A percentile compares a stretch with the other conserved stretches of the same genome.
Evolutionary conservation across 2,888 invertebrate genomes (phyloP).

Genomic region (Xylota sylvarum): DNA sequence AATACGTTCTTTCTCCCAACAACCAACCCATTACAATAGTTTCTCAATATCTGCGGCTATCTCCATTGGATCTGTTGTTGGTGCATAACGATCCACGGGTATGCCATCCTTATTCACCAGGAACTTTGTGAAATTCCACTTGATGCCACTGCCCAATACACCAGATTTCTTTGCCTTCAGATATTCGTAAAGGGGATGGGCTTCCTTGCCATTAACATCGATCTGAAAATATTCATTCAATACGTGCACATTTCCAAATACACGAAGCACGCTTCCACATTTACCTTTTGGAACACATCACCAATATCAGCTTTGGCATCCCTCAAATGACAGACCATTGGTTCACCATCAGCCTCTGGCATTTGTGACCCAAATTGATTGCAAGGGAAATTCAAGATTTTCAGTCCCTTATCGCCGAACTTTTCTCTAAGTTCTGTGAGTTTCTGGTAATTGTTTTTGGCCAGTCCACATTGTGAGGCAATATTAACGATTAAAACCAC

Average conservation of each 20-base stretch:
- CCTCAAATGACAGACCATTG: conserved; percentile 88
- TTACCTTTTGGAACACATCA: conserved; percentile 89
- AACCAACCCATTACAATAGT: conserved; percentile 79
- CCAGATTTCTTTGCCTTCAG: conserved; percentile 84
- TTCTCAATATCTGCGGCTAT: conserved; percentile 84
- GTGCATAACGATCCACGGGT: conserved; percentile 84
- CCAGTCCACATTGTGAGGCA: conserved; percentile 93
- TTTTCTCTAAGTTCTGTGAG: conserved; percentile 90
- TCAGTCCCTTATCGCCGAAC: conserved; percentile 87
- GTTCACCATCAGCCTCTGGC: conserved; percentile 88
- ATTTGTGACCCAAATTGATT: conserved; percentile 92
- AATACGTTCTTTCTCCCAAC: not conserved
- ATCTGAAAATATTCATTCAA: conserved; percentile 79
- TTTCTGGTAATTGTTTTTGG: conserved; percentile 91
- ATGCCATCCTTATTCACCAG: conserved; percentile 84
- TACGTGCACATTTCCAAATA: not conserved
- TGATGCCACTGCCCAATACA: conserved; percentile 83
- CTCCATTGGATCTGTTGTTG: conserved; percentile 85
- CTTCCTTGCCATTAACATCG: conserved; percentile 83
- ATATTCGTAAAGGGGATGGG: conserved; percentile 83
- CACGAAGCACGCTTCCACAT: not conserved
- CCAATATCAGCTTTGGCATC: conserved; percentile 86
- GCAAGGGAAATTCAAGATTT: conserved; percentile 93
- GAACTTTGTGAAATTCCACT: conserved; percentile 85
- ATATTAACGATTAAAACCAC: conserved; percentile 94